Conservation (phyloP, 2,113 vertebrate genomes). For the Chauna torquata region DNA sequence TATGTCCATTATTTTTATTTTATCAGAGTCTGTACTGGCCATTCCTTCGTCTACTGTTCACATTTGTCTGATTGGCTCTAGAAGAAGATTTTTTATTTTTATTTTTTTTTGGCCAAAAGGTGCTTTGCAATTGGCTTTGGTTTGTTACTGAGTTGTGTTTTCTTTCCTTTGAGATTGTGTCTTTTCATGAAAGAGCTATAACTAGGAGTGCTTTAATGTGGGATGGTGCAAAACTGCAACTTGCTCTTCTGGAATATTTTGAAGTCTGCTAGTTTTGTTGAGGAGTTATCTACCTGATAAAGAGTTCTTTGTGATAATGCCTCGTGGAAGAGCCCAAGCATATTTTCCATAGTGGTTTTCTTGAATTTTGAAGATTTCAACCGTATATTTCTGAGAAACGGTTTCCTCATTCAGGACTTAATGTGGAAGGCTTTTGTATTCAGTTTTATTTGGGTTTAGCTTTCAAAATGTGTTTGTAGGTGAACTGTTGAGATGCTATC, state of each 20-base stretch:
- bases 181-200: neutral
- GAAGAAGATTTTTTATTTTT: neutral
- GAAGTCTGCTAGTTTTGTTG: neutral
- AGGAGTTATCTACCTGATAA: neutral
- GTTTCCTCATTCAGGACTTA: neutral
- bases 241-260: neutral
- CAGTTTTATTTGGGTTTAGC: neutral
- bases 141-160: neutral
- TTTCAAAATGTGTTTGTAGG: neutral
- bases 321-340: neutral
- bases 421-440: neutral
- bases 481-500: neutral
- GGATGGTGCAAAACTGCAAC: neutral
- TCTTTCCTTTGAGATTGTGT: neutral
- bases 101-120: neutral
- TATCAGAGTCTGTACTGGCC: neutral
- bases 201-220: neutral
- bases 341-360: neutral
- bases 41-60: neutral
- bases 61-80: neutral
- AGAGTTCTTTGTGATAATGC: neutral
- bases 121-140: neutral
- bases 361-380: neutral
- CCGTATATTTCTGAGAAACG: neutral
- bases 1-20: neutral